These are phyloP conservation scores for Helicolenus hilgendorfi DNA, from an alignment of 2,797 vertebrate species.

Conservation along the genomic window DNA sequence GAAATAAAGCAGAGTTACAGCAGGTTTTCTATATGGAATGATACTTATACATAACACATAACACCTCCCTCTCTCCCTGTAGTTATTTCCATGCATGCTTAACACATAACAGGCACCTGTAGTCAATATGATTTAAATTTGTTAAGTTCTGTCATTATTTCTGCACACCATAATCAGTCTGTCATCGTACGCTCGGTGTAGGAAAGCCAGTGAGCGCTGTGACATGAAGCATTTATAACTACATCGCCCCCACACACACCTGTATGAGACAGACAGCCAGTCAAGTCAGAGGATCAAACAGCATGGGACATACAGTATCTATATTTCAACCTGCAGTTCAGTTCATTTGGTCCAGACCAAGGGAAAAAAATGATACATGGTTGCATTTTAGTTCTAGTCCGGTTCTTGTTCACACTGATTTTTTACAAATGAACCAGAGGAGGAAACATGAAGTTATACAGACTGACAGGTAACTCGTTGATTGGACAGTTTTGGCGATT, in stretches of 20 bases:
- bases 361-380: too few relatives aligned
- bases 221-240: neutral
- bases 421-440: too few relatives aligned
- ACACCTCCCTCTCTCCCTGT: neutral
- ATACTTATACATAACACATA: neutral
- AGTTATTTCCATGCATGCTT: neutral
- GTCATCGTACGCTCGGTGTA: neutral
- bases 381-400: too few relatives aligned
- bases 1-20: neutral
- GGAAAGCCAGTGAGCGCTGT: neutral
- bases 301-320: neutral
- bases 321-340: neutral
- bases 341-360: neutral
- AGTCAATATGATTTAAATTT: neutral
- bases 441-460: too few relatives aligned
- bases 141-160: neutral
- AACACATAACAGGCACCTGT: neutral
- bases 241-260: neutral
- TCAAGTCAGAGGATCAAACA: constrained; percentile 2
- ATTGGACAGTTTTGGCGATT: too few relatives aligned
- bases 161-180: neutral
- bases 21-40: neutral
- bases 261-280: neutral
- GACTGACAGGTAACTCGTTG: too few relatives aligned
- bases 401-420: too few relatives aligned